A percentile compares a stretch with the other conserved stretches of the same genome.
Evolutionary conservation across 2,888 invertebrate genomes (phyloP).

Genomic region (Dione juno): DNA sequence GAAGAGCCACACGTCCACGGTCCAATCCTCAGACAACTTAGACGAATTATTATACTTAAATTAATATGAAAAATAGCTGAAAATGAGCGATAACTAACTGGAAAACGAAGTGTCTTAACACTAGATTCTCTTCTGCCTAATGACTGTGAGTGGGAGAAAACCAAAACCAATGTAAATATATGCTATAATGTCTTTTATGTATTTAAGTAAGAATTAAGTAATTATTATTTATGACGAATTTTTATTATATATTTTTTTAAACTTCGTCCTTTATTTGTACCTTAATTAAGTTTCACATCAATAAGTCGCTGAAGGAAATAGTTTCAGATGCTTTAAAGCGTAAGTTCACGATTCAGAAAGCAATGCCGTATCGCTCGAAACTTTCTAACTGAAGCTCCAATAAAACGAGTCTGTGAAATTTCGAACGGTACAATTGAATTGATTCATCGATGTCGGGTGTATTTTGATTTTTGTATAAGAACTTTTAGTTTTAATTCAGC

Average conservation of each 20-base stretch:
- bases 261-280: background rate
- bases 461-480: background rate
- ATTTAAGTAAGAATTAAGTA: no score
- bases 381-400: slow-evolving; percentile 21
- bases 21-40: no score
- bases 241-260: no score
- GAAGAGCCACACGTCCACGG: no score
- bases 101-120: background rate
- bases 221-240: no score
- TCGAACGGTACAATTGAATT: slow-evolving; percentile 26
- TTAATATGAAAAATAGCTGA: no score
- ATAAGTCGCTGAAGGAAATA: background rate
- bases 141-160: no score
- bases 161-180: no score
- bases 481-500: slow-evolving; percentile 9
- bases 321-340: slow-evolving; percentile 7
- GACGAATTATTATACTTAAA: no score
- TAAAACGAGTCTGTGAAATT: slow-evolving; percentile 31
- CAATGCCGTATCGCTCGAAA: slow-evolving; percentile 25
- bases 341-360: slow-evolving; percentile 16
- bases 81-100: background rate
- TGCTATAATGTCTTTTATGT: no score
- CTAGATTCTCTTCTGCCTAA: background rate
- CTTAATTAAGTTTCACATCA: slow-evolving; percentile 1
- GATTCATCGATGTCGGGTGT: slow-evolving; percentile 26